phyloP scores from a whole-genome alignment of 2,113 vertebrate species.

The Osmerus eperlanus region DNA sequence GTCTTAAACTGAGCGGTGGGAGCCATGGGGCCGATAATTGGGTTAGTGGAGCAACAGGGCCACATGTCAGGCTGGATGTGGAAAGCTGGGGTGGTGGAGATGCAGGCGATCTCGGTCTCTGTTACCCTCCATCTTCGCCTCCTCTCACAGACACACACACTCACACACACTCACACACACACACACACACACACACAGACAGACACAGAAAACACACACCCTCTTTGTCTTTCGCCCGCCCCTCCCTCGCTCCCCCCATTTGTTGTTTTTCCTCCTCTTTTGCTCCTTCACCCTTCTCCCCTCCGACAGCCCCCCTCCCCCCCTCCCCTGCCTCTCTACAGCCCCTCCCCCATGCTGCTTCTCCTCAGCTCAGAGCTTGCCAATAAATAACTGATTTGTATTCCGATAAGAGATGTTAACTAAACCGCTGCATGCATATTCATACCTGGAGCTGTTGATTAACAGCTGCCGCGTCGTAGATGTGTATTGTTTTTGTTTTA shows the following conservation, averaged over 20 bases:
- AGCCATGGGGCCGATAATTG: constrained; percentile 64
- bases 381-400: constrained; percentile 71
- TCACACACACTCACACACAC: too few relatives aligned
- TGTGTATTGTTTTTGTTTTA: constrained; percentile 61
- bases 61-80: too few relatives aligned
- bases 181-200: neutral
- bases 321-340: neutral
- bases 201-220: constrained; percentile 34
- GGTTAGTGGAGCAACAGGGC: constrained; percentile 61
- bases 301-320: neutral
- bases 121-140: constrained; percentile 52
- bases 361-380: constrained; percentile 55
- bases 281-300: constrained; percentile 29
- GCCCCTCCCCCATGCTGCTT: neutral
- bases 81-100: constrained; percentile 27
- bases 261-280: constrained; percentile 18
- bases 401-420: constrained; percentile 69
- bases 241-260: constrained; percentile 16
- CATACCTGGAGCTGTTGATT: constrained; percentile 66
- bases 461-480: constrained; percentile 53
- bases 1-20: constrained; percentile 76
- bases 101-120: constrained; percentile 52
- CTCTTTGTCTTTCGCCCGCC: constrained; percentile 49
- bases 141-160: too few relatives aligned
- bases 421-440: constrained; percentile 65